Evolutionary conservation across 2,797 vertebrate genomes (phyloP), one percentile per base, ranked within the genome.

Genomic region (Oceanodroma leucorhoa): DNA sequence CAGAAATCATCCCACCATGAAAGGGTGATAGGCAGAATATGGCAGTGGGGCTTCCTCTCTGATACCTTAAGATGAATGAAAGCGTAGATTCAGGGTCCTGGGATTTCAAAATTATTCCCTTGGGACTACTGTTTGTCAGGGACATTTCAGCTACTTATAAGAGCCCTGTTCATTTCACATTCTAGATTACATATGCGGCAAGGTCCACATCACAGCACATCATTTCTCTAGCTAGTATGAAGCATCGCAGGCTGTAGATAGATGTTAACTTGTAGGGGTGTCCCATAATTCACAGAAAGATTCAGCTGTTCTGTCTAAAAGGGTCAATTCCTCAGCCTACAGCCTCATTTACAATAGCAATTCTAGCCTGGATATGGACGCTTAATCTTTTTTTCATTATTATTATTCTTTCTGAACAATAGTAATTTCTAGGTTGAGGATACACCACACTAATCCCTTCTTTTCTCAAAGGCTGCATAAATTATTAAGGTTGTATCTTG

Each of bases 301-400:
- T 80, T 92, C 89, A 82, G 50, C 75, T 93, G 14, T 71, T 95
- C 76, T 71, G 32, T 81, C 55, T 61, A 78, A 87, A 43, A 41
- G 54, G 71, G 89, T 95, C 81, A 92, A 60, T 94, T 93, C 64
- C 50, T 91, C 87, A 87, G 45, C 57, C 77, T 90, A 65, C 45
- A 75, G 24, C 60, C 48, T 92, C 89, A 90, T 96, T 94, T 93
- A 90, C 87, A 94, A 87, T n/a, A 82, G 77, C 66, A 93, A 69
- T 96, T 95, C 55, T 71, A 65, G 38, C 51, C 72, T 50, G n/a
- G 60, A 43, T 90, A 77, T 67, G 48, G 77, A 92, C 2, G 30
- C 71, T 91, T 95, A 95, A 94, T 95, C 92, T 97, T 91, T 95
- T 83, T 94, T 93, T 94, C 87, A 87, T 95, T 90, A 84, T 94